A percentile compares a stretch with the other conserved stretches of the same genome.
Evolutionary conservation across 2,113 vertebrate genomes (phyloP).

Genomic region (Eulemur macaco): DNA sequence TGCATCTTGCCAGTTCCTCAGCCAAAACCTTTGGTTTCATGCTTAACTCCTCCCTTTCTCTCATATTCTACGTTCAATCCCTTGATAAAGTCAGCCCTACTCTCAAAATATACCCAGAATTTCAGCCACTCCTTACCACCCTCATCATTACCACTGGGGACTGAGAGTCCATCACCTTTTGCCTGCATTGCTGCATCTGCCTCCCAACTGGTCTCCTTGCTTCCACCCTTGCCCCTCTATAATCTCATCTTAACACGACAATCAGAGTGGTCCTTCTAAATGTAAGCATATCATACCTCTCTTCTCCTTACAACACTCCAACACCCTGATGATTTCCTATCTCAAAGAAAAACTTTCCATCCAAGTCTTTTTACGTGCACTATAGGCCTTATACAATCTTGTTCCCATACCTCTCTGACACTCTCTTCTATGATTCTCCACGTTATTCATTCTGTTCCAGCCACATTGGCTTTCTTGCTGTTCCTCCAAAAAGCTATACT

Average conservation of each 20-base stretch:
- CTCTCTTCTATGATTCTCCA: not conserved
- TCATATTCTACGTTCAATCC: not conserved
- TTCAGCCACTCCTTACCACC: not conserved
- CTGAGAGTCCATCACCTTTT: not conserved
- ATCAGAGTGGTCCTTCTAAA: not conserved
- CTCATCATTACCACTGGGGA: not conserved
- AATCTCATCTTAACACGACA: not conserved
- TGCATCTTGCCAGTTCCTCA: not conserved
- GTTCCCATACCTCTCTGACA: not conserved
- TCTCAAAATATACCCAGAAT: not conserved
- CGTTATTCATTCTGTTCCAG: not conserved
- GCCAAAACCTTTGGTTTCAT: not conserved
- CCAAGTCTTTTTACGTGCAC: not conserved
- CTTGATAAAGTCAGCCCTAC: not conserved
- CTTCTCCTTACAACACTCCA: not conserved
- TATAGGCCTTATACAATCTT: not conserved
- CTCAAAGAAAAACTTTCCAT: not conserved
- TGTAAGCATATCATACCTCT: not conserved
- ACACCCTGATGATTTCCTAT: not conserved
- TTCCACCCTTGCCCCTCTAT: not conserved
- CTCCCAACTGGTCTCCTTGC: not conserved
- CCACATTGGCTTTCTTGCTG: not conserved
- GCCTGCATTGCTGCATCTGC: accelerated
- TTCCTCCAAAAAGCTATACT: not conserved
- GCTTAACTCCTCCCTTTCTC: not conserved